phyloP scores from a whole-genome alignment of 2,113 vertebrate genomes.

The Tichodroma muraria region DNA sequence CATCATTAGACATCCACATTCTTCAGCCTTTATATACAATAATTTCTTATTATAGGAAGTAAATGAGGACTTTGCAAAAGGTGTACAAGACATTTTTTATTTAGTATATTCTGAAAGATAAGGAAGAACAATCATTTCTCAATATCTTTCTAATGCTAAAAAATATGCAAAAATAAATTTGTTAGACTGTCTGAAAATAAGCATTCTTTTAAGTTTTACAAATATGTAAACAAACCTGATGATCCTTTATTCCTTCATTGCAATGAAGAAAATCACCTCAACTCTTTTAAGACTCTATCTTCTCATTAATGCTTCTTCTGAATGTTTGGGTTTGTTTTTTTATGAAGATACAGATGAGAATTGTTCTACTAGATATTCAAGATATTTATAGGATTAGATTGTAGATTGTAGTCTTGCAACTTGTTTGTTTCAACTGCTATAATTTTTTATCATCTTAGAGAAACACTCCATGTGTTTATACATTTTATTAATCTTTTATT shows the following conservation, averaged over 20 bases:
- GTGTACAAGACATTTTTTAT: background rate
- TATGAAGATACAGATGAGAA: background rate
- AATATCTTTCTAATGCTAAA: background rate
- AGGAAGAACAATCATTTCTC: background rate
- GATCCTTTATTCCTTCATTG: background rate
- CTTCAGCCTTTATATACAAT: background rate
- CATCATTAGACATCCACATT: background rate
- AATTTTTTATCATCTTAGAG: background rate
- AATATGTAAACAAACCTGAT: background rate
- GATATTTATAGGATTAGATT: background rate
- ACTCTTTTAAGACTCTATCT: background rate
- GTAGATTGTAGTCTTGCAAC: background rate
- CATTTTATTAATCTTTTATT: background rate
- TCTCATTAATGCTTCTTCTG: background rate
- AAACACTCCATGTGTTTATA: background rate
- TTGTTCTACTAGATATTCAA: background rate
- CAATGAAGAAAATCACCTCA: background rate
- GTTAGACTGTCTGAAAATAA: background rate
- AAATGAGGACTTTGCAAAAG: background rate
- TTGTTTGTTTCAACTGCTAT: background rate
- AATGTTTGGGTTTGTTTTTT: background rate
- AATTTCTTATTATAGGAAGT: background rate
- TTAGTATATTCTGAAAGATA: background rate
- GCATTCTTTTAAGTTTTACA: background rate
- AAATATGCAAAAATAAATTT: background rate